These are phyloP conservation scores for Trogon melanurus DNA, from an alignment of 2,113 vertebrate genomes.

Conservation along the genomic window DNA sequence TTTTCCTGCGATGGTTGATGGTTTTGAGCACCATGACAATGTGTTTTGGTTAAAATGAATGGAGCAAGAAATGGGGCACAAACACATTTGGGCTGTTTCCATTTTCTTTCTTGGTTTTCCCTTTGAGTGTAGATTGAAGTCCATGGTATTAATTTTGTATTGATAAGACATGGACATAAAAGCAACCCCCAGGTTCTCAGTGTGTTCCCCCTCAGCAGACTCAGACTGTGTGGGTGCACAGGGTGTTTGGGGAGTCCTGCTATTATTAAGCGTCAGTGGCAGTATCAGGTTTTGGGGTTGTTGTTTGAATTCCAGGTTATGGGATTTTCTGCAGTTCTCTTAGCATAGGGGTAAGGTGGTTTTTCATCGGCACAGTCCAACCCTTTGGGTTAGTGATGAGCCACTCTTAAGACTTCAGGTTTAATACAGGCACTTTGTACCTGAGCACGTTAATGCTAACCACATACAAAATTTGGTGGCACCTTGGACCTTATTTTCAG, in stretches of 20 bases:
- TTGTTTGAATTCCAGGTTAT: not conserved
- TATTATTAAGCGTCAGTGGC: not conserved
- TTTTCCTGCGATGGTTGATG: not conserved
- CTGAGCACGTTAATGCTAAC: not conserved
- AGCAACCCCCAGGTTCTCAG: not conserved
- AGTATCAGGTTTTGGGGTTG: not conserved
- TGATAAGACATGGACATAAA: not conserved
- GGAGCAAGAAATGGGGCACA: not conserved
- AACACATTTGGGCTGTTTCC: not conserved
- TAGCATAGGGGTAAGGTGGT: not conserved
- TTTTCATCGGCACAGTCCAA: not conserved
- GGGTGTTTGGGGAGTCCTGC: not conserved
- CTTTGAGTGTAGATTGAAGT: not conserved
- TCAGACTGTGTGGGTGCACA: not conserved
- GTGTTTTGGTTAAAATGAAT: not conserved
- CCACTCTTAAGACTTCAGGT: not conserved
- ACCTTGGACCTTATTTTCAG: not conserved
- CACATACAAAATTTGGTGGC: not conserved
- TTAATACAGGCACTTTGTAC: not conserved
- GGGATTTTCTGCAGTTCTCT: not conserved
- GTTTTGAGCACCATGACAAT: not conserved
- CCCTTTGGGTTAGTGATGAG: not conserved
- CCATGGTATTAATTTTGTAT: not conserved
- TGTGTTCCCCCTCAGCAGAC: not conserved
- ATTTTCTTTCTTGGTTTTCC: not conserved